phyloP scores from a whole-genome alignment of 2,113 vertebrate species.

The Paramormyrops kingsleyae region DNA sequence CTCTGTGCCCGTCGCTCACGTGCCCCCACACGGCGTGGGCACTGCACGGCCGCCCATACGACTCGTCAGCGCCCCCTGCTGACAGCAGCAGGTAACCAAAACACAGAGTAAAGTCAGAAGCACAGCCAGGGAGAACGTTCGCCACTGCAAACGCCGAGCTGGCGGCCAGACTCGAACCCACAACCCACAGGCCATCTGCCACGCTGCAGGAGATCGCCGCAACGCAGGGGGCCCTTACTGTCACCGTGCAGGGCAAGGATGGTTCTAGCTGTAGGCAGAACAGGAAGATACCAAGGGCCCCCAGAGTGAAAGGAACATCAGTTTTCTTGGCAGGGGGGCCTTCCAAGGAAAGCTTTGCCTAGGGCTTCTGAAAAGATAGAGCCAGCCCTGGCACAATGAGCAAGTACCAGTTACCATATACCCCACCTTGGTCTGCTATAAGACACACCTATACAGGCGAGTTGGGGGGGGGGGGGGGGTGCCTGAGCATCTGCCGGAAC shows the following conservation, averaged over 20 bases:
- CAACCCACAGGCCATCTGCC: not conserved
- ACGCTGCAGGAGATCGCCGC: not conserved
- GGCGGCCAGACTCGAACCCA: not conserved
- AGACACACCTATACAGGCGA: not conserved
- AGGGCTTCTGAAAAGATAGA: not conserved
- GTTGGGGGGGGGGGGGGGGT: not conserved
- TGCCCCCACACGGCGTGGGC: not conserved
- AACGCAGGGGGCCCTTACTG: not conserved
- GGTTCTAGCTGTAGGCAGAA: not conserved
- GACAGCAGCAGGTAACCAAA: not conserved
- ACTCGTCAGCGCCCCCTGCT: not conserved
- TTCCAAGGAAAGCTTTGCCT: not conserved
- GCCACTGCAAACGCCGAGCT: not conserved
- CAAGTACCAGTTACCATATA: not conserved
- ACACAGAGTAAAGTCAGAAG: not conserved
- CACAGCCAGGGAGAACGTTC: not conserved
- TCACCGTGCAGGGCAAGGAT: not conserved
- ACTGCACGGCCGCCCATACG: not conserved
- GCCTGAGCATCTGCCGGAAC: not conserved
- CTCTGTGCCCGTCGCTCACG: not conserved
- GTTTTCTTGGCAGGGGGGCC: not conserved
- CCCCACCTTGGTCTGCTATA: not conserved
- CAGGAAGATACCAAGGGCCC: not conserved
- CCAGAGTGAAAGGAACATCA: not conserved
- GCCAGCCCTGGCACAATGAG: not conserved